Percentiles rank a stretch among this genome's conserved stretches.
These are phyloP conservation scores for Emys orbicularis DNA, from an alignment of 2,797 vertebrate species.

Conservation along the genomic window DNA sequence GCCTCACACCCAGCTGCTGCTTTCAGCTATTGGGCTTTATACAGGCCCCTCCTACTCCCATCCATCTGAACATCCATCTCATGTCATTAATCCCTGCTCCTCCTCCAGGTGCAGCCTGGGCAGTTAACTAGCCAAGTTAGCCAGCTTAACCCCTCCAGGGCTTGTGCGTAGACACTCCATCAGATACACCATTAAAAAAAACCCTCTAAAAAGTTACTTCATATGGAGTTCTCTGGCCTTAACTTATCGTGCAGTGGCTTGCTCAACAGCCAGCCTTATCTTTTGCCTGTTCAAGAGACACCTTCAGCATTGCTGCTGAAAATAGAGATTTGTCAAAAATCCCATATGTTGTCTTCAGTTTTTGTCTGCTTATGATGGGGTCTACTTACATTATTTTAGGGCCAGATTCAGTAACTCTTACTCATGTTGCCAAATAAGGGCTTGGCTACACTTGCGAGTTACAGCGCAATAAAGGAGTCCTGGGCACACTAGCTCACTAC, in stretches of 20 bases:
- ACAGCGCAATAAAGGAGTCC: no score
- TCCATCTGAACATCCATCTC: no score
- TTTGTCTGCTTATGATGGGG: neutral
- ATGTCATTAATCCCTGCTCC: no score
- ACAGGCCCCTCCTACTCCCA: no score
- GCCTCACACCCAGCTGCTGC: no score
- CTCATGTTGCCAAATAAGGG: neutral
- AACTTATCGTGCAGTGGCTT: neutral
- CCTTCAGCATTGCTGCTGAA: neutral
- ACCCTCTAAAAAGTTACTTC: neutral
- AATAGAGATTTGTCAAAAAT: neutral
- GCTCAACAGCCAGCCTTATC: neutral
- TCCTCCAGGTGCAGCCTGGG: no score
- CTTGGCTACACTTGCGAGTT: no score
- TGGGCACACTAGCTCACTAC: no score
- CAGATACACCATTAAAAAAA: neutral
- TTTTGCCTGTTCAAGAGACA: neutral
- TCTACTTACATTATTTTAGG: neutral
- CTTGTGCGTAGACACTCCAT: no score
- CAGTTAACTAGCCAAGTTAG: no score
- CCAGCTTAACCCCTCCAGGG: no score
- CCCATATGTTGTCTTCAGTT: neutral
- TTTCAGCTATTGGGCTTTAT: no score
- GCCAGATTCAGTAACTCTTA: neutral
- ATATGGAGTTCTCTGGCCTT: neutral